A percentile compares a stretch with the other conserved stretches of the same genome.
These are phyloP conservation scores for Athene cunicularia DNA, from an alignment of 2,113 vertebrate species.

Conservation along the genomic window DNA sequence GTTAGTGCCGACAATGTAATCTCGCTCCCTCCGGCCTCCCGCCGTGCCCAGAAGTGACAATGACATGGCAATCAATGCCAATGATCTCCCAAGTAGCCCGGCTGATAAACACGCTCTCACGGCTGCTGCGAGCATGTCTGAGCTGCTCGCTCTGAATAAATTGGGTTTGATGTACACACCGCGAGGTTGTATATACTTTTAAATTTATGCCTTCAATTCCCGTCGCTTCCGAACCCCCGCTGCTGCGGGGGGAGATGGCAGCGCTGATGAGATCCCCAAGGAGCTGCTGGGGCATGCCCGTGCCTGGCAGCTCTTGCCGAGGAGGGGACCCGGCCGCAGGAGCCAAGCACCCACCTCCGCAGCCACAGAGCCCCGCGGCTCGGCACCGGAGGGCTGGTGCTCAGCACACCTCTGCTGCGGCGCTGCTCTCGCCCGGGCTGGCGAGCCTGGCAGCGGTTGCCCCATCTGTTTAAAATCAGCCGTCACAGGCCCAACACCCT, in stretches of 20 bases:
- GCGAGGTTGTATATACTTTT: not conserved
- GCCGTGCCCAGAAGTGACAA: constrained; percentile 19
- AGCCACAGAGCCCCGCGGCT: rapidly evolving
- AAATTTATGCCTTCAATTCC: not conserved
- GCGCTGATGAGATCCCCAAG: not conserved
- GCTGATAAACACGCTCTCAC: constrained; percentile 19
- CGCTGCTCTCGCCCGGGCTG: not conserved
- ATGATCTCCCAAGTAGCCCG: constrained; percentile 30
- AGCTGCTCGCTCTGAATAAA: constrained; percentile 16
- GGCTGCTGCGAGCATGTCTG: not conserved
- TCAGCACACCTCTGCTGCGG: not conserved
- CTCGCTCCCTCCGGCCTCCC: not conserved
- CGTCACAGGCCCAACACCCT: not conserved
- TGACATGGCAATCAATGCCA: constrained; percentile 52
- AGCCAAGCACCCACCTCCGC: not conserved
- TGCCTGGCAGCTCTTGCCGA: not conserved
- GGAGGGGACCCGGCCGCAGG: rapidly evolving
- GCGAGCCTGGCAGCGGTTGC: not conserved
- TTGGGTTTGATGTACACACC: not conserved
- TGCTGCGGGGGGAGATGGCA: not conserved
- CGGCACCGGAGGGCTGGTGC: not conserved
- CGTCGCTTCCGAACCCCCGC: not conserved
- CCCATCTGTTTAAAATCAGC: not conserved
- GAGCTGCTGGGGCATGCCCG: rapidly evolving
- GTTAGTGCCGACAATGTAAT: not conserved